Percentiles rank a stretch among this genome's conserved stretches.
These are phyloP conservation scores for Pseudomugil gertrudae DNA, from an alignment of 2,797 vertebrate genomes.

Conservation along the genomic window DNA sequence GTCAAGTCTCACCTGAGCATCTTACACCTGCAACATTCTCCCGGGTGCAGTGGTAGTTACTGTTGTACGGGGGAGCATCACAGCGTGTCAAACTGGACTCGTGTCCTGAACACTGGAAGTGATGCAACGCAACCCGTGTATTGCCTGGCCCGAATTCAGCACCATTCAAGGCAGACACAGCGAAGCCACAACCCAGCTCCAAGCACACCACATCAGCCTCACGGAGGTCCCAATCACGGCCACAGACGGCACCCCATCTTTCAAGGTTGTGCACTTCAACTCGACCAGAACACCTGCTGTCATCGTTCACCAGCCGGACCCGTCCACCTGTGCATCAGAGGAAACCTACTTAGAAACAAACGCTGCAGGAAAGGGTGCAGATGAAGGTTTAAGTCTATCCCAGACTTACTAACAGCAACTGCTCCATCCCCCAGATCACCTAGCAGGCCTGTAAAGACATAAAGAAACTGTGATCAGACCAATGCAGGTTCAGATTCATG, in stretches of 20 bases:
- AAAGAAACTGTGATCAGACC: background rate
- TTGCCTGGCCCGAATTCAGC: conserved; percentile 57
- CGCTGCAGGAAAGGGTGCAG: background rate
- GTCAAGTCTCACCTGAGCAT: conserved; percentile 77
- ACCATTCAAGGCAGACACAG: conserved; percentile 52
- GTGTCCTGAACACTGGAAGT: conserved; percentile 77
- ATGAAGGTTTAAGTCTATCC: background rate
- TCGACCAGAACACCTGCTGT: conserved; percentile 76
- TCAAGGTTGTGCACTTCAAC: conserved; percentile 78
- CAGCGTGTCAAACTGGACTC: conserved; percentile 77
- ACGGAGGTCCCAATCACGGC: conserved; percentile 74
- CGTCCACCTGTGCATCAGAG: conserved; percentile 59
- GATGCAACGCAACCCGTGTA: conserved; percentile 71
- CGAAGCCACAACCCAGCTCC: conserved; percentile 81
- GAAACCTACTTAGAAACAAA: conserved; percentile 1
- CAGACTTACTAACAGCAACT: conserved; percentile 70
- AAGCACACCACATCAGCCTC: conserved; percentile 81
- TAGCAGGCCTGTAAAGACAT: conserved; percentile 51
- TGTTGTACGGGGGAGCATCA: conserved; percentile 58
- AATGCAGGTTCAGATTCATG: background rate
- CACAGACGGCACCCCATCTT: conserved; percentile 82
- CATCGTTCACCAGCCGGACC: conserved; percentile 73
- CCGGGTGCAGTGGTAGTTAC: conserved; percentile 69
- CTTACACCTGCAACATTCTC: conserved; percentile 75
- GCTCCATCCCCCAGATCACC: conserved; percentile 67